Conservation (phyloP, 2,797 vertebrate species). For the Scarus forsteni region DNA sequence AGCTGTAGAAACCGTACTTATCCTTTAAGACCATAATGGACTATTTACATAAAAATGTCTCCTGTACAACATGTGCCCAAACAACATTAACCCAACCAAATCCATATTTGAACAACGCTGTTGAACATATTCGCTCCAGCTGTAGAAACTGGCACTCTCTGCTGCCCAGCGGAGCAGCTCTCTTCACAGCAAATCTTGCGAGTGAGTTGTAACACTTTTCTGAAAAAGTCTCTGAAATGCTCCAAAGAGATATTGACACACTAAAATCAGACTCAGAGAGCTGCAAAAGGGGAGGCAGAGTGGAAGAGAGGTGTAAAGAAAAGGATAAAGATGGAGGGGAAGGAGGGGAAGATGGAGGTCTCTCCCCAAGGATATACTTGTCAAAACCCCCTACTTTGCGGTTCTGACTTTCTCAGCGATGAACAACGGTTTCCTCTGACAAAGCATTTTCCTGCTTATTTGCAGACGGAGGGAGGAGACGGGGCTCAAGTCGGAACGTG, state of each 20-base stretch:
- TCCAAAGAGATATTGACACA: constrained; percentile 36
- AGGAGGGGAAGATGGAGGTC: constrained; percentile 45
- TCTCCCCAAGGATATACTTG: constrained; percentile 74
- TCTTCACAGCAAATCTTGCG: constrained; percentile 49
- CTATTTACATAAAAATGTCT: too few relatives aligned
- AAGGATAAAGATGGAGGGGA: constrained; percentile 4
- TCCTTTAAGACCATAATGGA: too few relatives aligned
- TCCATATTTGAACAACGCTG: too few relatives aligned
- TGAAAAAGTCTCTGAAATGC: constrained; percentile 45
- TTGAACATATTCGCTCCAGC: too few relatives aligned
- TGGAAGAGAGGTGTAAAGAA: constrained; percentile 34
- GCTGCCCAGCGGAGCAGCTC: constrained; percentile 26
- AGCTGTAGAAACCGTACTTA: too few relatives aligned
- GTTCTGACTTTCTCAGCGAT: constrained; percentile 74
- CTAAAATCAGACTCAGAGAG: constrained; percentile 14
- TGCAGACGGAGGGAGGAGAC: constrained; percentile 75
- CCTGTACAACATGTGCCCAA: too few relatives aligned
- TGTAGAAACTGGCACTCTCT: too few relatives aligned
- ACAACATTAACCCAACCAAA: too few relatives aligned
- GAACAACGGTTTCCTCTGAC: constrained; percentile 81
- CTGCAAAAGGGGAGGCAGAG: constrained; percentile 36
- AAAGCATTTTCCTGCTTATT: constrained; percentile 82
- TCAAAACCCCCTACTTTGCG: constrained; percentile 80
- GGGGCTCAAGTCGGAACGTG: constrained; percentile 70
- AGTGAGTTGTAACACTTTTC: constrained; percentile 43